Base-by-base conservation (phyloP, 2,113 vertebrate genomes). In the Entomyzon cyanotis region DNA sequence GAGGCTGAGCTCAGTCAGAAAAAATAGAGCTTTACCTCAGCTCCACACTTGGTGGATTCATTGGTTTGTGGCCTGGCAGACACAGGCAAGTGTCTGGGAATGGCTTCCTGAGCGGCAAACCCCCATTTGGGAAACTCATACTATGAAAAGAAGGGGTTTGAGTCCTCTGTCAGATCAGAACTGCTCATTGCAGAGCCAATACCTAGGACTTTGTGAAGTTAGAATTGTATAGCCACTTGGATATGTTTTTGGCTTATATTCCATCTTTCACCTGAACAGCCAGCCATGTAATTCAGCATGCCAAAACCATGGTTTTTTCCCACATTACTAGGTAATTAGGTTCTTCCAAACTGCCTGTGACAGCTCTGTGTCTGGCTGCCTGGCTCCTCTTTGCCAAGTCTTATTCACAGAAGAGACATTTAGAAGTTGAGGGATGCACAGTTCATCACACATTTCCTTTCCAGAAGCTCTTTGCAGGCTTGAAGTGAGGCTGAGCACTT, bases 361-460 rank as follows among this genome's bases (percentile, higher is more conserved):
- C 55, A 81, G 42, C 37, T 76, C 25, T 41, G 17, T 67, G 44
- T n/a, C 79, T 77, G 59, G n/a, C 71, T 95, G 62, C 35, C 59
- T 82, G 67, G 18, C 37, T 93, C 15, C 46, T 74, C 46, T 76
- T 70, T 71, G 79, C 53, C 63, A 92, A 90, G 56, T 44, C 37
- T 24, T 58, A 11, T 37, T 65, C 71, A 30, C 71, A 74, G 50
- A 59, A 73, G 58, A 84, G 79, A 47, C 30, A 65, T 60, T 85
- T 17, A 71, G 67, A 53, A 68, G 28, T 5, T 33, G 50, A 89
- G 49, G 27, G 58, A 82, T 28, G 30, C 47, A 75, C 35, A 16
- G 20, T 24, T 77, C n/a, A 30, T 37, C 62, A 73, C 94, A 98
- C 98, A 97, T 98, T 96, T 65, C 95, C 87, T 39, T 91, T 96